Evolutionary conservation across 92 coral and sea anemone genomes (phyloP), one percentile per base, ranked within the genome.

Genomic region (Zoanthus gigantus): DNA sequence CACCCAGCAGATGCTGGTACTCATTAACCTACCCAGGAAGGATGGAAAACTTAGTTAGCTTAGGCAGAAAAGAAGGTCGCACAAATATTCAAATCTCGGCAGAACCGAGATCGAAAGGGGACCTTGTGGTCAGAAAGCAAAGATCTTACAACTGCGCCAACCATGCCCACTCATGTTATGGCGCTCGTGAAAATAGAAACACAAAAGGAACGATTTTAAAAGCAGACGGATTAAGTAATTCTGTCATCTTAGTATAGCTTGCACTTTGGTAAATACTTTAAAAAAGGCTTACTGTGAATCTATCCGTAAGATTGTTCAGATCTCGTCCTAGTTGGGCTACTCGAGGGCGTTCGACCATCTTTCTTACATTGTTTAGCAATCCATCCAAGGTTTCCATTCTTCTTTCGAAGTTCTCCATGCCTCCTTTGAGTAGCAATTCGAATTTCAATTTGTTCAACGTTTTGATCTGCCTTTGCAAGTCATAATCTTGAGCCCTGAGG

Each of bases 381-480:
- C 14, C 18, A n/a, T 77, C 82, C 18, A 77, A 12, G 15, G 16
- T 5, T 15, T 77, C 82, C 17, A 29, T 32, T 54, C 82, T 77
- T 16, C 48, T 28, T 15, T 77, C 82, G 28, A 77, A 77, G 12
- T 11, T 77, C 13, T 31, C 67, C 28, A 31, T 54, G 28, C 23
- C 67, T 30, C 46, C 82, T 77, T 77, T 77, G 4, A 5, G 42
- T 16, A 10, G 46, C 45, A 77, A 6, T 3, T 77, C 68, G 15
- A 52, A 52, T 18, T 14, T 54, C 6, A 77, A 29, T 10, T 9
- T 77, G 10, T 31, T 30, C 11, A 77, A 53, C 7, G 42, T 77
- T 18, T 77, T 56, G 13, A 7, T 31, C 82, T 77, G 67, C 30
- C 66, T 77, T 15, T 11, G 53, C 67, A 77, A 30, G 29, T 77